Conservation (phyloP, 1,140 invertebrate species). For the Orius insidiosus region DNA sequence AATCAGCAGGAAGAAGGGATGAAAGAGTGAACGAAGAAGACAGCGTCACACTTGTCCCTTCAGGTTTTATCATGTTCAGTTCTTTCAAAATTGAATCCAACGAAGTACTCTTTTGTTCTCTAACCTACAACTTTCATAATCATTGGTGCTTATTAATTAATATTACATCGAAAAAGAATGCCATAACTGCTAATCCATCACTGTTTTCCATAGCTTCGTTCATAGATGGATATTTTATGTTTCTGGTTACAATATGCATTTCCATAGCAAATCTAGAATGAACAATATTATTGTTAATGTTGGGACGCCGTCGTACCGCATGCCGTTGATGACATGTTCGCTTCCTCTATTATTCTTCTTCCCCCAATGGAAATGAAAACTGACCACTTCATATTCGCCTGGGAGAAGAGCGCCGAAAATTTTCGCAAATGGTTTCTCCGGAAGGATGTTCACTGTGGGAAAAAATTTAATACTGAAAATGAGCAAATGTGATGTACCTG, state of each 20-base stretch:
- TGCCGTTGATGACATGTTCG: slow-evolving; percentile 54
- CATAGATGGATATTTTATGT: slow-evolving; percentile 40
- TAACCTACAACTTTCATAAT: slow-evolving; percentile 22
- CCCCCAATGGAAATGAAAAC: slow-evolving; percentile 75
- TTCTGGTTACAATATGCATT: slow-evolving; percentile 59
- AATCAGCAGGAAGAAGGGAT: slow-evolving; percentile 31
- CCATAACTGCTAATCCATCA: slow-evolving; percentile 49
- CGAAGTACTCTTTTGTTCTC: slow-evolving; percentile 31
- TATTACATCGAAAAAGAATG: slow-evolving; percentile 36
- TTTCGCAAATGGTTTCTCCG: slow-evolving; percentile 12
- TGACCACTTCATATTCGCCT: slow-evolving; percentile 31
- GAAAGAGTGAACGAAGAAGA: slow-evolving; percentile 35
- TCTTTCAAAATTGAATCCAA: slow-evolving; percentile 36
- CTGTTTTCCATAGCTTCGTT: slow-evolving; percentile 38
- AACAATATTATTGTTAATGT: too few species aligned
- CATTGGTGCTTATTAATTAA: background rate
- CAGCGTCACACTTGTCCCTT: slow-evolving; percentile 11
- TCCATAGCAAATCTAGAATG: slow-evolving; percentile 40
- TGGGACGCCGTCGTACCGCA: too few species aligned
- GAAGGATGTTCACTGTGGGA: slow-evolving; percentile 16
- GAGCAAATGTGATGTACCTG: slow-evolving; percentile 28
- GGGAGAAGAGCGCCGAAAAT: slow-evolving; percentile 18
- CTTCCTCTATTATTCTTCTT: slow-evolving; percentile 47
- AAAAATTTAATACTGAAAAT: background rate
- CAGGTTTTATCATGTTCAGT: slow-evolving; percentile 26